Conservation (phyloP, 2,888 invertebrate species). For the Tortrix viridana region DNA sequence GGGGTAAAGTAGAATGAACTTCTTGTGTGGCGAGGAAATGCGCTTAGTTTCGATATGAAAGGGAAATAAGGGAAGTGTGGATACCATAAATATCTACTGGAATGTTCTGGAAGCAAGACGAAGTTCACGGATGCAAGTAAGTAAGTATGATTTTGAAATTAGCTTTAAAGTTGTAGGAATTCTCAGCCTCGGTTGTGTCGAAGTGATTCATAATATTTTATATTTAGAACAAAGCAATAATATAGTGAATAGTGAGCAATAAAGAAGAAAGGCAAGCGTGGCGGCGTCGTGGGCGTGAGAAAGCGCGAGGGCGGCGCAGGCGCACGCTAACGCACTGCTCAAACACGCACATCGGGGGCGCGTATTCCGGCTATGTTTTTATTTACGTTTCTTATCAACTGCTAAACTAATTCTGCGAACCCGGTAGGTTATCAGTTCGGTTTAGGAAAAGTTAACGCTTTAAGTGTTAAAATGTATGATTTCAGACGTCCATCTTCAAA, state of each 20-base stretch:
- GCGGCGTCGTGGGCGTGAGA: conserved; percentile 72
- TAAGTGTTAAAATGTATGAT: no score
- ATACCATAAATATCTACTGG: background rate
- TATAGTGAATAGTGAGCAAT: conserved; percentile 56
- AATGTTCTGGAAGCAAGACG: background rate
- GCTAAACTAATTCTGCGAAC: background rate
- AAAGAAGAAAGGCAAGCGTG: conserved; percentile 65
- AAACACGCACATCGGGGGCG: conserved; percentile 62
- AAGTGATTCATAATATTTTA: conserved; percentile 38
- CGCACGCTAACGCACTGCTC: conserved; percentile 65
- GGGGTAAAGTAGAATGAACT: conserved; percentile 54
- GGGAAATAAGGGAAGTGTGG: conserved; percentile 21
- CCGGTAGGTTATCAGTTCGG: background rate
- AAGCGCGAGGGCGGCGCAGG: conserved; percentile 64
- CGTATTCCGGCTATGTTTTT: conserved; percentile 1
- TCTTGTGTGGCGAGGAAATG: conserved; percentile 72
- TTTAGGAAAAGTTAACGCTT: background rate
- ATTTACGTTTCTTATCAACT: background rate
- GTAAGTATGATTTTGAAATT: no score
- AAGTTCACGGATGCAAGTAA: background rate
- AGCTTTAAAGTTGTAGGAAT: conserved; percentile 3
- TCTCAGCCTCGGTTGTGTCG: background rate
- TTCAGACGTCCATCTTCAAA: background rate
- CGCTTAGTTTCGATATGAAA: conserved; percentile 62
- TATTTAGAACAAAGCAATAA: conserved; percentile 46